A percentile compares a stretch with the other conserved stretches of the same genome.
phyloP scores from a whole-genome alignment of 2,888 invertebrate genomes.

The Drosophila sordidula region DNA sequence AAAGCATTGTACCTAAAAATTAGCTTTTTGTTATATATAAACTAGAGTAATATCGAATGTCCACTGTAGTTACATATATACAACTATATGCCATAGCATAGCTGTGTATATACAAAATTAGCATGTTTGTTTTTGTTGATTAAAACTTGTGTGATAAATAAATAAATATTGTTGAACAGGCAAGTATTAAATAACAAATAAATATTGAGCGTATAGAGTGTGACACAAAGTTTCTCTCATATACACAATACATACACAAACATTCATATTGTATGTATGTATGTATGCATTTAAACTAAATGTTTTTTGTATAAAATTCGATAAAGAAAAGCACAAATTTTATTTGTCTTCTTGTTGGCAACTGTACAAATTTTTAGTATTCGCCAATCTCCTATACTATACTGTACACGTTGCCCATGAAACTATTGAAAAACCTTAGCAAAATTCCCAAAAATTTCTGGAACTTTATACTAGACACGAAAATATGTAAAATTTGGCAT shows the following conservation, averaged over 20 bases:
- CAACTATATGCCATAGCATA: neutral
- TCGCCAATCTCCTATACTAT: slow-evolving; percentile 43
- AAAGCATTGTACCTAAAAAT: too few species aligned
- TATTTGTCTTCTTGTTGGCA: slow-evolving; percentile 69
- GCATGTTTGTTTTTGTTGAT: slow-evolving; percentile 60
- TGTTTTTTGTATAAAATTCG: slow-evolving; percentile 36
- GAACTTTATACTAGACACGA: slow-evolving; percentile 24
- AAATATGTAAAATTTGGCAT: neutral
- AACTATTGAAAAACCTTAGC: slow-evolving; percentile 27
- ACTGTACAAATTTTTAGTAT: slow-evolving; percentile 64
- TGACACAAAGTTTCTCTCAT: slow-evolving; percentile 27
- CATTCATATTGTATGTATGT: slow-evolving; percentile 1
- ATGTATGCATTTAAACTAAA: slow-evolving; percentile 28
- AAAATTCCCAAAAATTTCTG: slow-evolving; percentile 33
- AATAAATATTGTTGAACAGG: slow-evolving; percentile 42
- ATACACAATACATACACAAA: neutral
- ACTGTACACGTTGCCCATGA: slow-evolving; percentile 25
- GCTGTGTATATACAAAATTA: slow-evolving; percentile 62
- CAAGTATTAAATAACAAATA: slow-evolving; percentile 52
- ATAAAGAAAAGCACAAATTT: slow-evolving; percentile 41
- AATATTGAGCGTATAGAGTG: slow-evolving; percentile 15
- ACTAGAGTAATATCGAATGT: neutral
- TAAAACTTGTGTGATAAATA: slow-evolving; percentile 53
- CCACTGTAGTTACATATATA: slow-evolving; percentile 1
- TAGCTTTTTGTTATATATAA: too few species aligned